Conservation (phyloP, 2,797 vertebrate species). For the Ctenosaura bakeri region DNA sequence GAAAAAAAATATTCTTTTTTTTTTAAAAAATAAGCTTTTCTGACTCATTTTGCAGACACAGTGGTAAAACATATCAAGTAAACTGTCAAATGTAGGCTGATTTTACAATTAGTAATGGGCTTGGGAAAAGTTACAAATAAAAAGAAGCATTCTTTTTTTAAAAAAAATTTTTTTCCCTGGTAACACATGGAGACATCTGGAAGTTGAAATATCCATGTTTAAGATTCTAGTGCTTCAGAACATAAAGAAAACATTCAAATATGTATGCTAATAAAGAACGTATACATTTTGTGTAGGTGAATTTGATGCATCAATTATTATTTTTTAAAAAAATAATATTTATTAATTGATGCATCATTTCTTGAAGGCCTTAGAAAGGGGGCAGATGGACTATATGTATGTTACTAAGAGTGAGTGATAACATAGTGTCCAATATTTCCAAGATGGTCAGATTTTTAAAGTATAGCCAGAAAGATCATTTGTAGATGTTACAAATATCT, state of each 20-base stretch:
- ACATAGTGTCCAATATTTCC: not conserved
- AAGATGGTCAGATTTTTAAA: not conserved
- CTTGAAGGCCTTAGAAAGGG: not conserved
- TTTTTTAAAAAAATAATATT: too few relatives aligned
- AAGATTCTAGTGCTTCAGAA: not conserved
- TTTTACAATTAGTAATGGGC: not conserved
- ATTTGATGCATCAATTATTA: not conserved
- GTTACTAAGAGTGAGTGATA: not conserved
- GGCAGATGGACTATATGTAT: not conserved
- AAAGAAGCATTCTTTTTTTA: not conserved
- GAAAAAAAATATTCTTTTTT: not conserved
- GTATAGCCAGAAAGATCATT: rapidly evolving
- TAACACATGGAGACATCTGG: not conserved
- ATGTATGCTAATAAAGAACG: not conserved
- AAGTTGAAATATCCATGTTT: not conserved
- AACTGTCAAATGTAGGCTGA: not conserved
- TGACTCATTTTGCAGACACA: not conserved
- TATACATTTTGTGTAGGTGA: not conserved
- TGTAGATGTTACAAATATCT: not conserved
- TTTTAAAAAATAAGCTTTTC: not conserved
- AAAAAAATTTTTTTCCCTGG: not conserved
- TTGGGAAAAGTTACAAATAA: not conserved
- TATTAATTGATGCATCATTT: not conserved
- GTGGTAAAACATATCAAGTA: not conserved
- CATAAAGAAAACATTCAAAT: conserved; percentile 27